Evolutionary conservation across 2,797 vertebrate species (phyloP).

Genomic region (Anguilla megastoma): DNA sequence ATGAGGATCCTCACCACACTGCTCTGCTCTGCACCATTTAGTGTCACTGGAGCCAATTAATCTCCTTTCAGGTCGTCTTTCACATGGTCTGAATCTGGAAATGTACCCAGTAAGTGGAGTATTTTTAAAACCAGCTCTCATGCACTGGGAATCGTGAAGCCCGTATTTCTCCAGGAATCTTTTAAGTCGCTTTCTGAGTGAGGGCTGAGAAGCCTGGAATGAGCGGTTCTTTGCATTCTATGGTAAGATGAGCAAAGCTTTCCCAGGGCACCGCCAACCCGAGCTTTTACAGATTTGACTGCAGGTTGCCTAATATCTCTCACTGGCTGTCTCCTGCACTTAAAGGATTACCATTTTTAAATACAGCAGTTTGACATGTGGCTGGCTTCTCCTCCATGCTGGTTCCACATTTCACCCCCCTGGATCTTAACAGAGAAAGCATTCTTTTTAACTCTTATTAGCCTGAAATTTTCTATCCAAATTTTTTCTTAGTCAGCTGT

Average conservation of each 20-base stretch:
- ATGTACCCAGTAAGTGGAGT: background rate
- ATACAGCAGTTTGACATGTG: background rate
- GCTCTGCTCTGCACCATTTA: background rate
- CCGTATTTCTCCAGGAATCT: background rate
- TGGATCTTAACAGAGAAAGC: background rate
- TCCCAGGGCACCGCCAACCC: background rate
- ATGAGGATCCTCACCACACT: background rate
- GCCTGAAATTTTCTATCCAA: background rate
- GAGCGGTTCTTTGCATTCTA: background rate
- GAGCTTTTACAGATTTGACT: background rate
- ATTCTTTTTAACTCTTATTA: background rate
- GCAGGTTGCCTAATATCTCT: background rate
- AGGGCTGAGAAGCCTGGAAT: background rate
- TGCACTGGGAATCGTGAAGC: background rate
- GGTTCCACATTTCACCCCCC: background rate
- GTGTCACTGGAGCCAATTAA: background rate
- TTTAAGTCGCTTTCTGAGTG: constrained; percentile 1
- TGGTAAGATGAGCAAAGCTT: background rate
- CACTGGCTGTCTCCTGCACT: background rate
- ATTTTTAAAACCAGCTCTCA: constrained; percentile 7
- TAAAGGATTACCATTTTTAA: background rate
- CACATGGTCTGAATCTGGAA: background rate
- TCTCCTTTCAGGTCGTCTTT: background rate
- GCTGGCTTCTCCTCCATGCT: background rate
- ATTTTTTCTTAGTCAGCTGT: constrained; percentile 1